Percentiles rank a stretch among this genome's conserved stretches.
Evolutionary conservation across 2,888 invertebrate species (phyloP).

Genomic region (Hirtodrosophila alboralis): DNA sequence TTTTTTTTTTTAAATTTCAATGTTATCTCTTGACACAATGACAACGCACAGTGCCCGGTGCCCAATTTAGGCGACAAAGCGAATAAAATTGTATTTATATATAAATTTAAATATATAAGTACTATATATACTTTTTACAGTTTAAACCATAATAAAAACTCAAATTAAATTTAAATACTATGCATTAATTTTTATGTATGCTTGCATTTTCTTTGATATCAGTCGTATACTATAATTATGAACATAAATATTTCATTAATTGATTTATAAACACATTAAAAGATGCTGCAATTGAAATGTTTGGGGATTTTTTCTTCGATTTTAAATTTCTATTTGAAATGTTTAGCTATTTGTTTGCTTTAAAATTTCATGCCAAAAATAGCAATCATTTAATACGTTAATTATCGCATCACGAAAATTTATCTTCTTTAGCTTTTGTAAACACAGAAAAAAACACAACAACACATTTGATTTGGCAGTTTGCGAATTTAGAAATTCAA

Average conservation of each 20-base stretch:
- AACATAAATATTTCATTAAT: too few species aligned
- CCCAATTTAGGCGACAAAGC: conserved; percentile 14
- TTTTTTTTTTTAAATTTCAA: conserved; percentile 45
- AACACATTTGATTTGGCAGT: conserved; percentile 33
- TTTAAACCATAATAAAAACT: conserved; percentile 3
- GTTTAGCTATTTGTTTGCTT: conserved; percentile 11
- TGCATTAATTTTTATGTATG: neutral
- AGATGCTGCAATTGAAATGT: conserved; percentile 28
- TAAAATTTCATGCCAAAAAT: conserved; percentile 47
- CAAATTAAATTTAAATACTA: neutral
- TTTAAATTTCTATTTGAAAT: conserved; percentile 5
- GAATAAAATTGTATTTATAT: too few species aligned
- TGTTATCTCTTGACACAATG: conserved; percentile 10
- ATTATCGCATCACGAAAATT: conserved; percentile 46
- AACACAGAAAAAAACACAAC: too few species aligned
- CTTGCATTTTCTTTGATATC: conserved; percentile 17
- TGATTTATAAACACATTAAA: too few species aligned
- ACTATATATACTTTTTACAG: too few species aligned
- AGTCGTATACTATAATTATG: too few species aligned
- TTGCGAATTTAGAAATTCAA: conserved; percentile 26
- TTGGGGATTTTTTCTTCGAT: conserved; percentile 2
- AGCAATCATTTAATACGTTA: conserved; percentile 40
- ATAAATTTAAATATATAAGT: too few species aligned
- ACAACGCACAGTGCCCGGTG: conserved; percentile 17
- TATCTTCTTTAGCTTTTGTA: conserved; percentile 45